Evolutionary conservation across 2,113 vertebrate genomes (phyloP), one percentile per base, ranked within the genome.

Genomic region (Tiliqua scincoides): DNA sequence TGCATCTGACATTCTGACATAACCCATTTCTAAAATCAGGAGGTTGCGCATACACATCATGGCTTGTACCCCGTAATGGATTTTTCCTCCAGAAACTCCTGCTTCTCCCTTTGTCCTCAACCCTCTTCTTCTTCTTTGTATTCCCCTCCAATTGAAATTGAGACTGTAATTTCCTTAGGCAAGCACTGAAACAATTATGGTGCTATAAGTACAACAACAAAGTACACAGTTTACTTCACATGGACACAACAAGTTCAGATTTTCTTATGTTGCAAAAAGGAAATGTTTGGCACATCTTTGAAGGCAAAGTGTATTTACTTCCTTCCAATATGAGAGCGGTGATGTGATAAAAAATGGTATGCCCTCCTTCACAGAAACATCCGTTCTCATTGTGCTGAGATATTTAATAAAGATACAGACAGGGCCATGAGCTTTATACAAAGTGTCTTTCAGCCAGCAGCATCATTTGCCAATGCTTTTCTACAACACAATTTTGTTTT

Each of bases 391-490:
- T 0, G 0, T 20, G 63, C 67, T 85, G 83, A 62, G 57, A 72
- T 57, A 82, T 91, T 89, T 81, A 30, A 73, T 83, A 84, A 85
- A 88, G 89, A 88, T 61, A 23, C 3, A 48, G 86, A 15, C 43
- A 82, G 59, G 83, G 73, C 43, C 30, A 8, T 79, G 68, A 79
- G 85, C 61, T 43, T 40, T 61, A n/a, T 17, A 40, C 67, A 68
- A 25, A 17, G 87, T 84, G 8, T 30, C 54, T 59, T 83, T 83
- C 27, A 32, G 57, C 27, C 57, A 23, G 14, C 59, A 62, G 27
- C 27, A 30, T 75, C 30, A 43, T 74, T 74, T 20, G 27, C 14
- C 43, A n/a, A 75, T 40, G 18, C 35, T 43, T 37, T 21, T 75
- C 25, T 71, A 52, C 43, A 52, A 32, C 14, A 15, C 17, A 54